These are phyloP conservation scores for Drosophila nebulosa DNA, from an alignment of 1,140 invertebrate species.

Conservation along the genomic window DNA sequence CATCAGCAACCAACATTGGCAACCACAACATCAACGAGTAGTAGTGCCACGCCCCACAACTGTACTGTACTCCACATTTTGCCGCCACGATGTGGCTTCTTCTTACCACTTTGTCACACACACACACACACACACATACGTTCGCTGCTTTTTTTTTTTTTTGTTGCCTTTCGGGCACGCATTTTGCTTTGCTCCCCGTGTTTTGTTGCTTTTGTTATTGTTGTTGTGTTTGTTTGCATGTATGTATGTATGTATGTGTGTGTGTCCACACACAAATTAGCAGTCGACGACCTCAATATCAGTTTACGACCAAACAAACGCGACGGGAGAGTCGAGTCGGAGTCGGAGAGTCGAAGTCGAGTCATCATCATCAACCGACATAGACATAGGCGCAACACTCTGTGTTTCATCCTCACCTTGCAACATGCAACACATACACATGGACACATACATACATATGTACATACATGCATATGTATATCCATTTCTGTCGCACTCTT, in stretches of 20 bases:
- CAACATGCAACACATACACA: background rate
- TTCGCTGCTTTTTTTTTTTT: background rate
- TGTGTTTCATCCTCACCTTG: constrained; percentile 8
- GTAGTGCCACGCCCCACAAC: constrained; percentile 60
- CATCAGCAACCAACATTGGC: background rate
- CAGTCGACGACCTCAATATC: constrained; percentile 78
- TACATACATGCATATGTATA: background rate
- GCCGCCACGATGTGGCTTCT: background rate
- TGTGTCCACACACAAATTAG: constrained; percentile 74
- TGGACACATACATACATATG: background rate
- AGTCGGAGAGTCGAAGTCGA: background rate
- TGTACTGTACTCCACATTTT: constrained; percentile 37
- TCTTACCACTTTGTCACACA: constrained; percentile 26
- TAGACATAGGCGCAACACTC: constrained; percentile 25
- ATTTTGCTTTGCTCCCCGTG: constrained; percentile 32
- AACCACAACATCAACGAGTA: background rate
- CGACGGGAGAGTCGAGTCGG: constrained; percentile 12
- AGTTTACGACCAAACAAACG: constrained; percentile 58
- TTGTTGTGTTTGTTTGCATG: background rate
- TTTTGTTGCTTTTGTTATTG: constrained; percentile 12
- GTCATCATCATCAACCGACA: background rate
- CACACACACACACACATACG: background rate
- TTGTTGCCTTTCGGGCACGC: constrained; percentile 28
- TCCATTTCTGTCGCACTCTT: constrained; percentile 24
- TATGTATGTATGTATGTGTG: constrained; percentile 21